These are phyloP conservation scores for Reinhardtius hippoglossoides DNA, from an alignment of 2,113 vertebrate species.

Conservation along the genomic window DNA sequence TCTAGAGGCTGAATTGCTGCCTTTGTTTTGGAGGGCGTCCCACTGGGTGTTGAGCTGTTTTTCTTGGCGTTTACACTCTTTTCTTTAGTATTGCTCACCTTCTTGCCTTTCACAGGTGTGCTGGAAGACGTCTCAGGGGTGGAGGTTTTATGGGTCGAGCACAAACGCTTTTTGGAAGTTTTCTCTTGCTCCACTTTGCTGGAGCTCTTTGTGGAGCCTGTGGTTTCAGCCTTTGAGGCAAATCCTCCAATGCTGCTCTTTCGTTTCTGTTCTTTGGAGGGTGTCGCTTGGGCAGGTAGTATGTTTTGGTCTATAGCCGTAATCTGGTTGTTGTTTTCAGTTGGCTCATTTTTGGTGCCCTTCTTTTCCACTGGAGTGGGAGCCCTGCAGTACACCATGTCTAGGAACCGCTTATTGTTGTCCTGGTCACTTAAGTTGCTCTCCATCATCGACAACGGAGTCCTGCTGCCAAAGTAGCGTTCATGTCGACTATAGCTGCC, in stretches of 20 bases:
- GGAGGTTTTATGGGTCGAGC: slow-evolving; percentile 81
- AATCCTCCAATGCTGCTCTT: slow-evolving; percentile 78
- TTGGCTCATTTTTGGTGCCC: slow-evolving; percentile 82
- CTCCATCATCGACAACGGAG: slow-evolving; percentile 93
- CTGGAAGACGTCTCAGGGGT: slow-evolving; percentile 81
- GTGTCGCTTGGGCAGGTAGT: slow-evolving; percentile 81
- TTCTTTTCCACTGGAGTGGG: slow-evolving; percentile 82
- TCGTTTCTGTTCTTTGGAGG: slow-evolving; percentile 88
- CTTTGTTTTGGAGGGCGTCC: slow-evolving; percentile 83
- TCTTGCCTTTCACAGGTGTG: slow-evolving; percentile 83
- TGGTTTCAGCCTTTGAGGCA: slow-evolving; percentile 80
- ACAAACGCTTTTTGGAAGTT: slow-evolving; percentile 86
- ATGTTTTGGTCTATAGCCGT: slow-evolving; percentile 91
- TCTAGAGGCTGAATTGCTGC: slow-evolving; percentile 79
- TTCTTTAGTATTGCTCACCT: slow-evolving; percentile 76
- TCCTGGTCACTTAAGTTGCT: slow-evolving; percentile 85
- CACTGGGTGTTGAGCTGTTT: slow-evolving; percentile 81
- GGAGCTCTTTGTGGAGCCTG: slow-evolving; percentile 75
- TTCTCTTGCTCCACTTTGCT: slow-evolving; percentile 87
- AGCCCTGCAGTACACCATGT: slow-evolving; percentile 82
- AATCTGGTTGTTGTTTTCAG: slow-evolving; percentile 95
- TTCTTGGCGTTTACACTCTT: slow-evolving; percentile 83
- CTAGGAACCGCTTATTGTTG: slow-evolving; percentile 75
- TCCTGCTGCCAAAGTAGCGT: slow-evolving; percentile 85
- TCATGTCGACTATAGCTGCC: slow-evolving; percentile 87